Conservation (phyloP, 2,888 invertebrate species). For the Diogma glabrata region DNA sequence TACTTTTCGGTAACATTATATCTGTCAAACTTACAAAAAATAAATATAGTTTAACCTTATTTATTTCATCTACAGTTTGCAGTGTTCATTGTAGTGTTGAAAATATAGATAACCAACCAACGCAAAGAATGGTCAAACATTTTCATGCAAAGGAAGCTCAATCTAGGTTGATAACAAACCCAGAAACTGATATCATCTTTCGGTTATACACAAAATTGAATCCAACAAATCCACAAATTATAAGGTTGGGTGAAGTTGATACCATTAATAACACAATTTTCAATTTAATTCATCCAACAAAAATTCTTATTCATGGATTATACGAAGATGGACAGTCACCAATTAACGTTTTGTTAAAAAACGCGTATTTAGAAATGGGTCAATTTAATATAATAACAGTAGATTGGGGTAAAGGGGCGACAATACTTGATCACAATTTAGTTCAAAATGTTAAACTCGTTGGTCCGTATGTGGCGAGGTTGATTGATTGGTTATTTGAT, state of each 20-base stretch:
- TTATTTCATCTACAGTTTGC: too few relatives aligned
- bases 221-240: background rate
- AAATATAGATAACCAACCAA: too few relatives aligned
- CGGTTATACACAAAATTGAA: background rate
- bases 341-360: slow-evolving; percentile 27
- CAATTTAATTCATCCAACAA: background rate
- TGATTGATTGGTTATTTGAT: slow-evolving; percentile 25
- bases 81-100: too few relatives aligned
- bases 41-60: too few relatives aligned
- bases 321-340: slow-evolving; percentile 28
- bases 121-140: too few relatives aligned
- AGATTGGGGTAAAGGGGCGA: slow-evolving; percentile 30
- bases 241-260: background rate
- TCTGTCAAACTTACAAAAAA: too few relatives aligned
- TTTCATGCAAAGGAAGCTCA: too few relatives aligned
- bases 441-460: slow-evolving; percentile 27
- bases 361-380: slow-evolving; percentile 26
- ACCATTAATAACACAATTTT: background rate
- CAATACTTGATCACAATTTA: slow-evolving; percentile 27
- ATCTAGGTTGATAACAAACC: too few relatives aligned
- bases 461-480: slow-evolving; percentile 25
- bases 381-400: slow-evolving; percentile 30
- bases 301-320: slow-evolving; percentile 27
- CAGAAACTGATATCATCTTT: background rate
- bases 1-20: too few relatives aligned